Evolutionary conservation across 2,797 vertebrate species (phyloP), one percentile per base, ranked within the genome.

Genomic region (Coilia nasus): DNA sequence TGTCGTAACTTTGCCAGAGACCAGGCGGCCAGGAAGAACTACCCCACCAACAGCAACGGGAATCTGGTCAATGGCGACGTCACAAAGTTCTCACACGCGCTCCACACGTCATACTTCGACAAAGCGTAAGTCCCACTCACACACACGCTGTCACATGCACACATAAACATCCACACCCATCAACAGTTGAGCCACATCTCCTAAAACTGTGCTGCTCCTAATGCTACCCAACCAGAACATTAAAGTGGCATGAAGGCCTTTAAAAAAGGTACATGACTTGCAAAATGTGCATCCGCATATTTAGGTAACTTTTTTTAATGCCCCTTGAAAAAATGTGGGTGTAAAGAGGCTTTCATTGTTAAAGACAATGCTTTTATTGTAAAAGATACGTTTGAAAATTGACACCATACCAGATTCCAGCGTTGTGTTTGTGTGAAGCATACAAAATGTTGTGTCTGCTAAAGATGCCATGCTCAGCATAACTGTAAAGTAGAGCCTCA

Each of bases 1-100:
- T 99, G 98, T 95, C 97, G 98, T 89, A 99, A 98, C 92, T 97
- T 97, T 86, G 97, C 97, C 56, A 98, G 97, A 94, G 98, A 99
- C 94, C 98, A 99, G 94, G 97, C 97, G 12, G 96, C 96, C 31
- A 94, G 97, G 87, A 99, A 97, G 94, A 93, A 95, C 78, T 97
- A 94, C 64, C 25, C 92, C 88, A 93, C 96, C 86, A 92, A 88
- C 2, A 97, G 97, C 93, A 98, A 97, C 1, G 90, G 97, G 87
- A 96, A 93, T 91, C 93, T 93, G 78, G 89, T 96, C 57, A 94
- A 97, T 88, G 94, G 96, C 75, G 96, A 94, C 92, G 92, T 95
- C 7, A 93, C 95, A 19, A 96, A 95, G 90, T 98, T 96, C 93
- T 94, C 96, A 0, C 96, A 97, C 75, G 90, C 96, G 0, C 95